A percentile compares a stretch with the other conserved stretches of the same genome.
Conservation (phyloP, 2,888 invertebrate genomes). For the Xestia c-nigrum region DNA sequence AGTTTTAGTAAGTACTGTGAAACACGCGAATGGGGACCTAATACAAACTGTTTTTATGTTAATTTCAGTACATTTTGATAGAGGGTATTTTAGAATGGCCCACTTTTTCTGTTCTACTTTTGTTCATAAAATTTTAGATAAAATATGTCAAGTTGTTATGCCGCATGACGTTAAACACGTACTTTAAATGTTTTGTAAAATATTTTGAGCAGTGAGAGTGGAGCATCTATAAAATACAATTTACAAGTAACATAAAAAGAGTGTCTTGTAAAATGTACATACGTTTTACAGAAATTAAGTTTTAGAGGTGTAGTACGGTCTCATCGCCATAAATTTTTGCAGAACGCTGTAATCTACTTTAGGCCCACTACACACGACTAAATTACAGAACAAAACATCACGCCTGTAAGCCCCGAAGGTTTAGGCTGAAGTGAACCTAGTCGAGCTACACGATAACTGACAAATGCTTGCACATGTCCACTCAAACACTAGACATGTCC, state of each 20-base stretch:
- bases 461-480: no score
- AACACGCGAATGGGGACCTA: conserved; percentile 20
- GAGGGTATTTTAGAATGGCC: background rate
- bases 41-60: conserved; percentile 34
- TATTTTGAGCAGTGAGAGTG: background rate
- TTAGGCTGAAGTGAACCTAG: no score
- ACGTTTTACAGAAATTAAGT: background rate
- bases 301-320: no score
- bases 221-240: background rate
- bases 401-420: no score
- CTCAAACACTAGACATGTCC: no score
- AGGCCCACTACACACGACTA: no score
- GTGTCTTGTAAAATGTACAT: background rate
- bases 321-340: no score
- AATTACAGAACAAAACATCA: no score
- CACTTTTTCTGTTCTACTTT: background rate
- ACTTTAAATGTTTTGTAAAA: background rate
- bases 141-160: background rate
- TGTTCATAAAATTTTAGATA: background rate
- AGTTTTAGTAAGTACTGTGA: conserved; percentile 12
- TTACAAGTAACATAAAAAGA: background rate
- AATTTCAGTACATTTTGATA: background rate
- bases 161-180: background rate
- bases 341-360: no score
- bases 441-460: no score